Conservation (phyloP, 53 echinoderm and acorn worm species). For the Temnopleurus reevesii region DNA sequence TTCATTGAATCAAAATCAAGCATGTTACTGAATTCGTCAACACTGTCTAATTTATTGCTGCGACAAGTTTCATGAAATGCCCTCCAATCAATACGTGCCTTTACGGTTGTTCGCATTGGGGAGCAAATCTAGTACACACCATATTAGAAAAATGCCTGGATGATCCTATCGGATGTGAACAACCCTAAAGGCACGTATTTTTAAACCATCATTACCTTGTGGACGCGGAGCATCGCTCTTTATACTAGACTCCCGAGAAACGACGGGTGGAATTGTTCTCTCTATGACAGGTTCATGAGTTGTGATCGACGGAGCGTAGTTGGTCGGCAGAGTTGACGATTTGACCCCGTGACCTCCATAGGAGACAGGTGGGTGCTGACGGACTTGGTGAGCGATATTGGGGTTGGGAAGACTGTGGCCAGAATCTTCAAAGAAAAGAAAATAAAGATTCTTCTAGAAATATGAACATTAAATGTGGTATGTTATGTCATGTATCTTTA, state of each 20-base stretch:
- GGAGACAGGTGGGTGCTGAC: not conserved
- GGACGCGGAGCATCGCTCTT: not conserved
- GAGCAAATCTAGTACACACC: no score
- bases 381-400: not conserved
- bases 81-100: no score
- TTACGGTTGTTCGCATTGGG: no score
- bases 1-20: no score
- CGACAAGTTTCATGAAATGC: no score
- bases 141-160: no score
- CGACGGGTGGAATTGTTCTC: not conserved
- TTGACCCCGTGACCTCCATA: conserved; percentile 12
- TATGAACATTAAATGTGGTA: no score
- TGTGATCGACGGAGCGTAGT: not conserved
- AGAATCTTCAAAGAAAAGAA: not conserved
- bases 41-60: no score
- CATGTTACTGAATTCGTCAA: no score
- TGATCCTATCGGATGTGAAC: no score
- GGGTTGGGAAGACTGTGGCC: not conserved
- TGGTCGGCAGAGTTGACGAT: not conserved
- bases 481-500: no score
- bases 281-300: not conserved
- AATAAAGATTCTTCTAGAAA: no score
- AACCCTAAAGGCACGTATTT: not conserved
- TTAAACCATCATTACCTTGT: not conserved
- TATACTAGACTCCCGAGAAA: not conserved